Evolutionary conservation across 1,140 invertebrate genomes (phyloP), one percentile per base, ranked within the genome.

Genomic region (Saccostrea cuccullata): DNA sequence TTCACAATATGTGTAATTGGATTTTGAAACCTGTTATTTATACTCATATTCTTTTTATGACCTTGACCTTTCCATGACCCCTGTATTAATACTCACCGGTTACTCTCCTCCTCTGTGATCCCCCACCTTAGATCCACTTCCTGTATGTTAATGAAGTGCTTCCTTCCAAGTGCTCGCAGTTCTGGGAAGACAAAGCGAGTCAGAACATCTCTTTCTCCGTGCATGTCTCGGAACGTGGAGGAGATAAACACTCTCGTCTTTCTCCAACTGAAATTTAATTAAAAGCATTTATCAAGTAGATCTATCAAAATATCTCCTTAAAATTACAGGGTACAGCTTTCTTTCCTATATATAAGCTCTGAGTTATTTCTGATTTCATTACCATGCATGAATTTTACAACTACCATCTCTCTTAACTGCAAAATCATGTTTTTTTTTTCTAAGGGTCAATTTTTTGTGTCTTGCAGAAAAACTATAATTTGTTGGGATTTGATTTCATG

Each of bases 41-140:
- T 47, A 47, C 47, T 5, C 47, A 47, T 82, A 15, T 4, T 15
- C 40, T 82, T 30, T 47, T 23, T 36, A 17, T 13, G 73, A 60
- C 58, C 13, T 17, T 60, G 58, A 60, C 58, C 58, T 13, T 60
- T 17, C 58, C 17, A 64, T 64, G 58, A 64, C 17, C 15, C 95
- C 93, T 94, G 82, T 95, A 92, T 23, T 88, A 91, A 67, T 26
- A 77, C 70, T 30, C 26, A 77, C 70, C 70, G 30, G 70, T 88
- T 91, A 12, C 94, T 91, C 55, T 95, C 93, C 87, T 94, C 92
- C 88, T 95, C 95, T 64, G 95, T 95, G 20, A 96, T 93, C 17
- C 95, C 95, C 95, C 95, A 96, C 58, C 95, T 91, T 11, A 96
- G 90, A 91, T 96, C 95, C 40, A 96, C 93, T 90, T 96, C 95